Evolutionary conservation across 1,140 invertebrate genomes (phyloP), one percentile per base, ranked within the genome.

Genomic region (Choristoneura fumiferana): DNA sequence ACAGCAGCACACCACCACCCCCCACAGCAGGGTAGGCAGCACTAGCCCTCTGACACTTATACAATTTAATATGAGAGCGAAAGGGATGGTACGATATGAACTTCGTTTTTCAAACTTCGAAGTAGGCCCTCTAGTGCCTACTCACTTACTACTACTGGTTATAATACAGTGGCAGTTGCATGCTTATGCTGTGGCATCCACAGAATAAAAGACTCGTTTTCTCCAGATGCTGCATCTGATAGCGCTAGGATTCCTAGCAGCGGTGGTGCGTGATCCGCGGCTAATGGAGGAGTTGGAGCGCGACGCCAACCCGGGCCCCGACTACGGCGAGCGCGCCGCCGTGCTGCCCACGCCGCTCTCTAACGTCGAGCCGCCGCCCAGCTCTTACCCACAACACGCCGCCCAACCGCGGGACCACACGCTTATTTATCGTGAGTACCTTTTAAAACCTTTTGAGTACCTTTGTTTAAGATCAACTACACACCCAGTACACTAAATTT

Each of bases 201-300:
- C n/a, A n/a, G n/a, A n/a, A n/a, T 52, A 2, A 3, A 45, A 10
- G 36, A 71, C 34, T 55, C 58, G 55, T 64, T 59, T 58, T 70
- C 86, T 87, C 6, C 71, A 95, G 95, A 91, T 94, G 76, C 77
- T 95, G 15, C 94, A 95, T 67, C 90, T 95, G 54, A 73, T 95
- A 62, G 92, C 93, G 0, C 72, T 96, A 37, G 92, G 92, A 45
- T 91, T 95, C 57, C 78, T 95, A 56, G 94, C 93, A 2, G 91
- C 94, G n/a, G 91, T 95, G n/a, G 91, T 95, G 70, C 90, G 92
- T 36, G 93, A 95, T 76, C 93, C 93, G 10, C 92, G 91, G 53
- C 89, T 92, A 68, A 81, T 93, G 72, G 87, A 91, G 52, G 90
- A 92, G 61, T 67, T 91, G 55, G 89, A 91, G 58, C 85, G 78